Evolutionary conservation across 2,113 vertebrate genomes (phyloP).

Genomic region (Tragelaphus scriptus): DNA sequence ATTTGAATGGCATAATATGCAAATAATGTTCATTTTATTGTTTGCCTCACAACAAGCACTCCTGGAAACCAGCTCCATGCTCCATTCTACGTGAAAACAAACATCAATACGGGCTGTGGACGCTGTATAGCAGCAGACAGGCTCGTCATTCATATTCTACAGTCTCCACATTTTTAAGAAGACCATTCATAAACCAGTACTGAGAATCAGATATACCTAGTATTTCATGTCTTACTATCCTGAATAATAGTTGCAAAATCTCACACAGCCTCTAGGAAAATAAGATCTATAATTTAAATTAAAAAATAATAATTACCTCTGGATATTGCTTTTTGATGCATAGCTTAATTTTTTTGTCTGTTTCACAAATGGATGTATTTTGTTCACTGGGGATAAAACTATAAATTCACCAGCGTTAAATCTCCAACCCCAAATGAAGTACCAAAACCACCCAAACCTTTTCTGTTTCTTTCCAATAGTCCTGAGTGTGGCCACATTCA

Average conservation of each 20-base stretch:
- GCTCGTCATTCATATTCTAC: slow-evolving; percentile 18
- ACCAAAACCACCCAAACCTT: background rate
- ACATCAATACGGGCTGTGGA: background rate
- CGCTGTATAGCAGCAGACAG: background rate
- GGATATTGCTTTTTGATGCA: slow-evolving; percentile 73
- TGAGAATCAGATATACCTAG: slow-evolving; percentile 30
- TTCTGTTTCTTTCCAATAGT: background rate
- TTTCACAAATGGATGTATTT: slow-evolving; percentile 63
- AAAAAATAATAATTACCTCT: slow-evolving; percentile 72
- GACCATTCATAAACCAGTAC: slow-evolving; percentile 29
- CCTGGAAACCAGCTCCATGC: background rate
- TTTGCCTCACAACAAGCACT: slow-evolving; percentile 22
- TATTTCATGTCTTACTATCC: slow-evolving; percentile 63
- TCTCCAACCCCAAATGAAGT: slow-evolving; percentile 15
- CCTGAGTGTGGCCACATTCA: background rate
- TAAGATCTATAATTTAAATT: slow-evolving; percentile 72
- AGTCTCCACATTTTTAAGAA: slow-evolving; percentile 16
- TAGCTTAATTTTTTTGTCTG: slow-evolving; percentile 62
- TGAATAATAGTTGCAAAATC: slow-evolving; percentile 47
- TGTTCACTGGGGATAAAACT: slow-evolving; percentile 33
- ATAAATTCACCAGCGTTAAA: slow-evolving; percentile 53
- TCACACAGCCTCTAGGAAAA: slow-evolving; percentile 64
- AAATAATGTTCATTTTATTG: slow-evolving; percentile 44
- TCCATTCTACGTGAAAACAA: slow-evolving; percentile 25
- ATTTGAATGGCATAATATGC: slow-evolving; percentile 1